phyloP scores from a whole-genome alignment of 2,888 invertebrate genomes.

The Ecliptopera silaceata region DNA sequence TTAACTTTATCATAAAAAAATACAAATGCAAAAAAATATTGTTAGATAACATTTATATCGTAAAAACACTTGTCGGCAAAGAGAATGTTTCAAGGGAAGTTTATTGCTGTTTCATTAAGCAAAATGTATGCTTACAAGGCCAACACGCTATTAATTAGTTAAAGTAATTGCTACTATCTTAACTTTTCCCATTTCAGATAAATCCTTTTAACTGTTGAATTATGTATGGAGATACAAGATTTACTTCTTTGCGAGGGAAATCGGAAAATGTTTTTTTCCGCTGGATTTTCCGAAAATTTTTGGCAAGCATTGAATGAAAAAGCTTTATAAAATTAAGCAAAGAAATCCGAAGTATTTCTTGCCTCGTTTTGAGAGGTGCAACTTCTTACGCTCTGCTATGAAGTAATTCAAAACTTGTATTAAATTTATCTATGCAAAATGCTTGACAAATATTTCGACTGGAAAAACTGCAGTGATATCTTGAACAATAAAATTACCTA shows the following conservation, averaged over 20 bases:
- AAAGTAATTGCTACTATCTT: slow-evolving; percentile 73
- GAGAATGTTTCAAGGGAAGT: slow-evolving; percentile 49
- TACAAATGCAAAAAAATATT: too few relatives aligned
- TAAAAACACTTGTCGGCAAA: slow-evolving; percentile 35
- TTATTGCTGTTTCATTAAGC: slow-evolving; percentile 73
- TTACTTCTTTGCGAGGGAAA: slow-evolving; percentile 25
- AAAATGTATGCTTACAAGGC: slow-evolving; percentile 75
- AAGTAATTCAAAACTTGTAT: neutral
- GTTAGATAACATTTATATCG: too few relatives aligned
- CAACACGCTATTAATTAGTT: slow-evolving; percentile 78
- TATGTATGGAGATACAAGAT: slow-evolving; percentile 56
- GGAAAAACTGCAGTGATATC: too few relatives aligned
- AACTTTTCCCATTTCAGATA: slow-evolving; percentile 63
- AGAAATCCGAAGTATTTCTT: neutral
- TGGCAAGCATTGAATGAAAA: slow-evolving; percentile 7
- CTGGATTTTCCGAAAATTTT: slow-evolving; percentile 5
- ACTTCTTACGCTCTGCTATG: too few relatives aligned
- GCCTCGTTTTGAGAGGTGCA: neutral
- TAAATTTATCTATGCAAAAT: neutral
- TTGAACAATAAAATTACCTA: too few relatives aligned
- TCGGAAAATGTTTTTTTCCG: slow-evolving; percentile 14
- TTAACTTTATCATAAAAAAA: too few relatives aligned
- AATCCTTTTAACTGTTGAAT: slow-evolving; percentile 65
- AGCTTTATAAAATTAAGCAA: slow-evolving; percentile 5
- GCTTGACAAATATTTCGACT: too few relatives aligned